phyloP scores from a whole-genome alignment of 2,888 invertebrate species.

The Morpho helenor region DNA sequence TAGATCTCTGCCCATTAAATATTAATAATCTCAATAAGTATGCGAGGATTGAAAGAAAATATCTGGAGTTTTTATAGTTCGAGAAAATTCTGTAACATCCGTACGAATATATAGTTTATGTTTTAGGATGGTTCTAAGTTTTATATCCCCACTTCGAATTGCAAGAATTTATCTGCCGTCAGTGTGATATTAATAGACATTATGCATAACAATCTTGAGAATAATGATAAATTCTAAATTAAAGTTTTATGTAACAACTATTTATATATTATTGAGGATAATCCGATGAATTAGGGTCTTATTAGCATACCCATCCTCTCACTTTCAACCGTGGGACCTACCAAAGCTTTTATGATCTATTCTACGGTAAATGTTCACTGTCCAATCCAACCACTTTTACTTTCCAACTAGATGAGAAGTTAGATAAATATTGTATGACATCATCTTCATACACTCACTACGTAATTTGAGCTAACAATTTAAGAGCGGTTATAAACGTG shows the following conservation, averaged over 20 bases:
- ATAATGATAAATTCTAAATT: background rate
- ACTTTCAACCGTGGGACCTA: slow-evolving; percentile 37
- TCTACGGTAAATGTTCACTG: slow-evolving; percentile 48
- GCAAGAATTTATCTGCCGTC: no score
- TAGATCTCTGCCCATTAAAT: no score
- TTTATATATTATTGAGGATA: background rate
- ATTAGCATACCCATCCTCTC: slow-evolving; percentile 18
- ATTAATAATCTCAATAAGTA: no score
- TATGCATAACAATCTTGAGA: no score
- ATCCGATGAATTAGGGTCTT: slow-evolving; percentile 7
- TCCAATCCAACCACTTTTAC: slow-evolving; percentile 72
- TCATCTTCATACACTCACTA: slow-evolving; percentile 14
- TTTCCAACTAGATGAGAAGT: slow-evolving; percentile 42
- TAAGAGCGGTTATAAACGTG: slow-evolving; percentile 11
- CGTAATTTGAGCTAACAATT: slow-evolving; percentile 18
- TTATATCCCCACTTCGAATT: no score
- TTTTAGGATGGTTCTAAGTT: no score
- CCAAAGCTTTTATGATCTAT: slow-evolving; percentile 52
- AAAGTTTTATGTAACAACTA: slow-evolving; percentile 1
- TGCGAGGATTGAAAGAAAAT: no score
- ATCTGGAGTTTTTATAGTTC: no score
- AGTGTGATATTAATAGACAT: no score
- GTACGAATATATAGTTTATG: no score
- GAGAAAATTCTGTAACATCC: no score
- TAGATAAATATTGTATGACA: slow-evolving; percentile 27